Conservation (phyloP, 1,140 invertebrate genomes). For the Hesperophylax magnus region DNA sequence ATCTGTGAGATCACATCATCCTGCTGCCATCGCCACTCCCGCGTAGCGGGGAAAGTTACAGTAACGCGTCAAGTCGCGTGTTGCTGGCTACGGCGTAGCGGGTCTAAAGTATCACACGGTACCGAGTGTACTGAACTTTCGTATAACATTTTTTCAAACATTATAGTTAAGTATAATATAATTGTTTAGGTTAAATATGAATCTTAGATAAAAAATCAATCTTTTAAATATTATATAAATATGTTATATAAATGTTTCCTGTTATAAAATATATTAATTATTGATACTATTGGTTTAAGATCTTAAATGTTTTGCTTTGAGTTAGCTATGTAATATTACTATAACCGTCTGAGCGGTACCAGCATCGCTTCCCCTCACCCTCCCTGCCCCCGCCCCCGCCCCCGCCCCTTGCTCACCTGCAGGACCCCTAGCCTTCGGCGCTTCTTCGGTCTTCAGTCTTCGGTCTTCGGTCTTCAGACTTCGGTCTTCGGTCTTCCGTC, state of each 20-base stretch:
- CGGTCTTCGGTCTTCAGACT: too few relatives aligned
- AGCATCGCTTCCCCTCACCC: background rate
- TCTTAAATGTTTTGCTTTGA: conserved; percentile 50
- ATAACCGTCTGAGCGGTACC: conserved; percentile 7
- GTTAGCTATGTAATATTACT: conserved; percentile 37
- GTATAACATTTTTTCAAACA: conserved; percentile 20
- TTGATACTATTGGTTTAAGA: conserved; percentile 59
- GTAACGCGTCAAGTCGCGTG: too few relatives aligned
- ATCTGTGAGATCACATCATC: too few relatives aligned
- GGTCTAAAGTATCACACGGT: conserved; percentile 3
- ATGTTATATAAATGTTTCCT: conserved; percentile 74
- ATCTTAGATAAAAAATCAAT: conserved; percentile 70
- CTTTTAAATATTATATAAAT: conserved; percentile 74
- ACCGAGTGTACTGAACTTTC: conserved; percentile 21
- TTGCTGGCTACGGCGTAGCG: too few relatives aligned
- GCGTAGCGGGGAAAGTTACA: too few relatives aligned
- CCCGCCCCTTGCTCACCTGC: background rate
- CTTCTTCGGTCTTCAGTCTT: too few relatives aligned
- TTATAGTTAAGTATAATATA: conserved; percentile 56
- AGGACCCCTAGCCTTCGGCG: background rate
- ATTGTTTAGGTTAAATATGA: conserved; percentile 58
- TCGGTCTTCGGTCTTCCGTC: too few relatives aligned
- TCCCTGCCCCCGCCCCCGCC: too few relatives aligned
- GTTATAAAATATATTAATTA: conserved; percentile 73
- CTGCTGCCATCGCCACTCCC: too few relatives aligned